Evolutionary conservation across 2,113 vertebrate genomes (phyloP).

Genomic region (Rhombomys opimus): DNA sequence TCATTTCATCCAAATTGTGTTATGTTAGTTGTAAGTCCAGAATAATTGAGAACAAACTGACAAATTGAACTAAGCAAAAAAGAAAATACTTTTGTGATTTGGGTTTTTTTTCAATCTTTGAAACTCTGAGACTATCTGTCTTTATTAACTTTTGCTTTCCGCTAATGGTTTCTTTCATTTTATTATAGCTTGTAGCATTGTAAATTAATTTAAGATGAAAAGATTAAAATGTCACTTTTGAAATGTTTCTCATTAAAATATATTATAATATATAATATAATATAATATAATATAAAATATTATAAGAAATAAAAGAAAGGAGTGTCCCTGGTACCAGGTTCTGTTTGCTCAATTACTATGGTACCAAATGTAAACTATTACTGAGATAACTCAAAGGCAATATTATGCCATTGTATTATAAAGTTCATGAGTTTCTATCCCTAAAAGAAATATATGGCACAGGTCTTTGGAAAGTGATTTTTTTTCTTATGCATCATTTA

Average conservation of each 20-base stretch:
- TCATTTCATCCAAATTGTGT: conserved; percentile 69
- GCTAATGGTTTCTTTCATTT: conserved; percentile 85
- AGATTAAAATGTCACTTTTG: conserved; percentile 88
- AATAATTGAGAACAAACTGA: conserved; percentile 76
- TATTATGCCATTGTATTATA: conserved; percentile 84
- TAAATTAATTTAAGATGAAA: conserved; percentile 91
- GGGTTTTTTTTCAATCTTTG: conserved; percentile 79
- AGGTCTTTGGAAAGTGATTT: conserved; percentile 84
- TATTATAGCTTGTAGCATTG: conserved; percentile 85
- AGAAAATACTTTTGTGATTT: conserved; percentile 74
- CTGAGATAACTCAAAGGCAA: conserved; percentile 82
- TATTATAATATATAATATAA: too few relatives aligned
- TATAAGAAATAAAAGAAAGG: conserved; percentile 88
- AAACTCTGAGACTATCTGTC: conserved; percentile 84
- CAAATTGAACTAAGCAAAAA: conserved; percentile 69
- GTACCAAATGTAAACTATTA: conserved; percentile 85
- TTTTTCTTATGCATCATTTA: conserved; percentile 22
- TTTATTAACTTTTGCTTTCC: conserved; percentile 86
- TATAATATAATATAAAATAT: too few relatives aligned
- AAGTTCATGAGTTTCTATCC: conserved; percentile 85
- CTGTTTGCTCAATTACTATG: conserved; percentile 87
- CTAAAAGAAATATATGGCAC: conserved; percentile 69
- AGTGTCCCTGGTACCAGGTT: conserved; percentile 86
- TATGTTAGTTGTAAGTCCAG: conserved; percentile 69
- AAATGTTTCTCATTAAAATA: conserved; percentile 88